Base-by-base conservation (phyloP, 2,113 vertebrate species). In the Chloropsis hardwickii region DNA sequence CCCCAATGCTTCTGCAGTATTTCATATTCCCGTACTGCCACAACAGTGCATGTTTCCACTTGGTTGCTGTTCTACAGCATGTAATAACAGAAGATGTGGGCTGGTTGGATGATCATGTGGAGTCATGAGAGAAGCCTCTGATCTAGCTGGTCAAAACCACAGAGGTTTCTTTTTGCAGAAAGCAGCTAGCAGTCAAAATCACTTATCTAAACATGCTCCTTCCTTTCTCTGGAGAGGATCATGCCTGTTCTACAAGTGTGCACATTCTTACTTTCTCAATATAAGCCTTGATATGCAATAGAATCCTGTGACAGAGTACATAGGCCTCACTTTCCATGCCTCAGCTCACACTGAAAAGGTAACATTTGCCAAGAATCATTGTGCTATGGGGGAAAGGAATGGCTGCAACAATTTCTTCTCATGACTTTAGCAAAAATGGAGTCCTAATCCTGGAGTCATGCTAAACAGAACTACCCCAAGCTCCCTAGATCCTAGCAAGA, bases 1-100 rank as follows among this genome's bases (percentile, higher is more conserved):
- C 94, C 28, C 88, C 66, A 93, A 18, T 87, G 67, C 57, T 97
- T 94, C 88, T 96, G 87, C 65, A 76, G 95, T 92, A 89, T 96
- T 98, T 96, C 88, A 71, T 93, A 96, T 95, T 86, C 72, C 81
- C 88, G 35, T 95, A 61, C 89, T 96, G 86, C 95, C 81, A 77
- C 94, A 96, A 93, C 35, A 95, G 83, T 82, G 65, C 87, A 83
- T 1, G 11, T 88, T 96, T 97, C 85, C 40, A 83, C 89, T 94
- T 96, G 93, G 61, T 90, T 90, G 74, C 91, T 87, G 7, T 48
- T 53, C 48, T 72, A 67, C 61, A 71, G 64, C 18, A 5, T 86
- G 80, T 71, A 91, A 82, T 21, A 77, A 44, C 48, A 78, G 50
- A 73, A 85, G 66, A 86, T 58, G 24, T 82, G n/a, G 44, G 31